Conservation (phyloP, 1,140 invertebrate genomes). For the Eriosoma lanigerum region DNA sequence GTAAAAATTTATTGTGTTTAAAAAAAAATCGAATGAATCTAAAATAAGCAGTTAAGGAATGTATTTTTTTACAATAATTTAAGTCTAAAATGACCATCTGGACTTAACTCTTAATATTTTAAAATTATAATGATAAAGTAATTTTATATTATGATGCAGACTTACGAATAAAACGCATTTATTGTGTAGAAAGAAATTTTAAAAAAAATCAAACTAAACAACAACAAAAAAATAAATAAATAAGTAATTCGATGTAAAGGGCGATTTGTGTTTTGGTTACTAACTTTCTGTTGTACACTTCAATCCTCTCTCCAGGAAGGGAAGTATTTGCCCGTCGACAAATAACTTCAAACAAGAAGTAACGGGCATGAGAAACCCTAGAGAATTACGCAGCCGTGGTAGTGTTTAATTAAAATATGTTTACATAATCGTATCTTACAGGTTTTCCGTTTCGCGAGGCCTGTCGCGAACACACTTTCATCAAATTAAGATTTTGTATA, state of each 20-base stretch:
- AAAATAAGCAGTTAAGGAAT: no score
- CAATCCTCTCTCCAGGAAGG: not conserved
- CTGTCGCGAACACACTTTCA: constrained; percentile 6
- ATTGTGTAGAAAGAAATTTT: no score
- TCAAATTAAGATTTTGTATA: constrained; percentile 9
- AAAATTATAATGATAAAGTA: no score
- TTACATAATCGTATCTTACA: constrained; percentile 26
- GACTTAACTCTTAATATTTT: no score
- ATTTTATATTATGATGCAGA: no score
- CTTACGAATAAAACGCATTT: no score
- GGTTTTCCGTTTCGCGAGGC: constrained; percentile 12
- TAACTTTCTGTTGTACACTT: not conserved
- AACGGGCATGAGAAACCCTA: not conserved
- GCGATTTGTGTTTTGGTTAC: not conserved
- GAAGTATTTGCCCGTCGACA: not conserved
- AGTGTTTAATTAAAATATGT: constrained; percentile 31
- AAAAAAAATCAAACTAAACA: no score
- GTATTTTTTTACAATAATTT: no score
- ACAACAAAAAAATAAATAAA: no score
- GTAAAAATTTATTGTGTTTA: no score
- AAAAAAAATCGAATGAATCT: no score
- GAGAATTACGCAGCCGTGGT: not conserved
- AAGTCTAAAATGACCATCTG: no score
- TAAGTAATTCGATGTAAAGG: not conserved
- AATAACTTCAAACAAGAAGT: constrained; percentile 11